These are phyloP conservation scores for Iphiclides podalirius DNA, from an alignment of 2,888 invertebrate species.

Conservation along the genomic window DNA sequence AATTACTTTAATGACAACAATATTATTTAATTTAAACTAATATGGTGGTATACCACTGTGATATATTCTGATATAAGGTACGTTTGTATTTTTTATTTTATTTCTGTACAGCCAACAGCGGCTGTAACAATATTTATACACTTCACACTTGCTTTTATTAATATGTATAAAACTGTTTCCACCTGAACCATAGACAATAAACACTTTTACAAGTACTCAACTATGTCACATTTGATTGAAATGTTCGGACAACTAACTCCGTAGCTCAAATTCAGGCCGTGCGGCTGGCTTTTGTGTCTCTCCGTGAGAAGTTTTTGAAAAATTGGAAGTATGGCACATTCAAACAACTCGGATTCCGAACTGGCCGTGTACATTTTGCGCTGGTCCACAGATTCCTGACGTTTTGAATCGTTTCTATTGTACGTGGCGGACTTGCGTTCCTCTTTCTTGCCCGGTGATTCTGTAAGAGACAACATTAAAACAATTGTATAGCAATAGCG, in stretches of 20 bases:
- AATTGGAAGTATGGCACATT: slow-evolving; percentile 92
- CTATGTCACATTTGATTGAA: slow-evolving; percentile 97
- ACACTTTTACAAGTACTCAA: slow-evolving; percentile 89
- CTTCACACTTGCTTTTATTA: no score
- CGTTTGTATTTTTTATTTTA: no score
- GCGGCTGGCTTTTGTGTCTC: slow-evolving; percentile 85
- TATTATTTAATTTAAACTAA: background rate
- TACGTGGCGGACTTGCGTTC: slow-evolving; percentile 77
- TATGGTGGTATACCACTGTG: no score
- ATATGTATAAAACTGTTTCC: no score
- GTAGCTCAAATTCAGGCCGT: slow-evolving; percentile 84
- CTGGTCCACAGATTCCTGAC: slow-evolving; percentile 60
- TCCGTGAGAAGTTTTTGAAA: slow-evolving; percentile 95
- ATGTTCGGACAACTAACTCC: slow-evolving; percentile 96
- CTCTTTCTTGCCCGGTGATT: slow-evolving; percentile 61
- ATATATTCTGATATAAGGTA: no score
- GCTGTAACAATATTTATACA: no score
- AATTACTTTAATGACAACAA: slow-evolving; percentile 68
- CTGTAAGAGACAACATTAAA: no score
- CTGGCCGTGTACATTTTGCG: slow-evolving; percentile 87
- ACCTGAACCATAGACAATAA: slow-evolving; percentile 5
- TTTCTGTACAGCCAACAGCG: no score
- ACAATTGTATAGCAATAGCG: no score
- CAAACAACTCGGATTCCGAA: slow-evolving; percentile 91
- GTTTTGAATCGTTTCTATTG: slow-evolving; percentile 64